Base-by-base conservation (phyloP, 2,113 vertebrate genomes). In the Paracanthobrama guichenoti region DNA sequence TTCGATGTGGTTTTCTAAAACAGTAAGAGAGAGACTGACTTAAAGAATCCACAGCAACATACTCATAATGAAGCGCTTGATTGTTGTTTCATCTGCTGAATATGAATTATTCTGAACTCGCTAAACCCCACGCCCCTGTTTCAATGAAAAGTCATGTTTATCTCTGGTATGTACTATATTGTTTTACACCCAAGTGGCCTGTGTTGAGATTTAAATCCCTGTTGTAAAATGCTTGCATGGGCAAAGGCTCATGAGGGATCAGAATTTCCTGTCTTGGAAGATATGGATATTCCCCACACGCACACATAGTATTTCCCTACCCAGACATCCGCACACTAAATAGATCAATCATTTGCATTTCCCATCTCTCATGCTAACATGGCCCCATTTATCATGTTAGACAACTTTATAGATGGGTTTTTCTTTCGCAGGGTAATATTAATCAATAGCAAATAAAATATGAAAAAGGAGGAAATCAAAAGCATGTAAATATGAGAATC, bases 291-390 rank as follows among this genome's bases (percentile, higher is more conserved):
- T 83, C 69, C 67, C 78, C 71, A 26, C 55, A 62, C 53, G 39
- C 46, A 71, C 53, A 50, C 84, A 73, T 20, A 44, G 35, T 20
- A 46, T 39, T 84, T 76, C 46, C 31, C 50, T 86, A 77, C 26
- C 26, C 26, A 28, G 39, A 69, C 16, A 80, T 78, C 48, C 3
- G 9, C 57, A 77, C 82, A 77, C 71, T 35, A 60, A 79, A 83
- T 72, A 87, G 11, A 87, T 84, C 79, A 79, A 79, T 83, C 71
- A 85, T 89, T 89, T 84, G 72, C 86, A 87, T 87, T 81, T 86
- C 79, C 74, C 22, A 78, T 86, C 64, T 86, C 84, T 86, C 66
- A 86, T 82, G 46, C 72, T 73, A 84, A 79, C 50, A n/a, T 79
- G 39, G 48, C 16, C 55, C 79, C 73, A 89, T 89, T 87, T 82